Evolutionary conservation across 2,888 invertebrate species (phyloP).

Genomic region (Drosophila maculinotata): DNA sequence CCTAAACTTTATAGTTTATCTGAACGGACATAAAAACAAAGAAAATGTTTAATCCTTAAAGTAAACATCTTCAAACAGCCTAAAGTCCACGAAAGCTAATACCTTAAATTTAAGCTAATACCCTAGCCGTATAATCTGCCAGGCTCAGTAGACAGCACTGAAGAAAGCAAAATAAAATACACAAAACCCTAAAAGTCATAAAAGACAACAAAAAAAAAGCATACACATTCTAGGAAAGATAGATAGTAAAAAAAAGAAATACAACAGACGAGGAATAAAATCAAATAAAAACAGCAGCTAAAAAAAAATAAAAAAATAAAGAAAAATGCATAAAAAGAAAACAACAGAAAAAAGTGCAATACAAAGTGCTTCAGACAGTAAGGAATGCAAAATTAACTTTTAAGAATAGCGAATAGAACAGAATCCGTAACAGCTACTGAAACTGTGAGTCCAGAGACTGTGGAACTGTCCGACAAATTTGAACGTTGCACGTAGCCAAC

Average conservation of each 20-base stretch:
- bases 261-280: conserved; percentile 54
- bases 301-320: conserved; percentile 6
- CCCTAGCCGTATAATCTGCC: conserved; percentile 1
- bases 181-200: conserved; percentile 47
- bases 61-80: not conserved
- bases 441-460: conserved; percentile 9
- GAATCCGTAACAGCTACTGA: conserved; percentile 22
- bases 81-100: not conserved
- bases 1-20: too few relatives aligned
- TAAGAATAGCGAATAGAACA: conserved; percentile 17
- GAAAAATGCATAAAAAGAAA: conserved; percentile 1
- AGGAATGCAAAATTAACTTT: conserved; percentile 71
- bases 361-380: conserved; percentile 23
- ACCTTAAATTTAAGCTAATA: conserved; percentile 12
- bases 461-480: conserved; percentile 6
- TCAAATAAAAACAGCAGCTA: conserved; percentile 54
- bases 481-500: conserved; percentile 32
- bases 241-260: conserved; percentile 29
- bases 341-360: conserved; percentile 27
- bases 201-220: conserved; percentile 24
- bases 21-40: not conserved
- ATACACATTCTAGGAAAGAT: conserved; percentile 12
- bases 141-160: conserved; percentile 2
- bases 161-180: conserved; percentile 32
- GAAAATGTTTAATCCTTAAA: not conserved